These are phyloP conservation scores for Luperina testacea DNA, from an alignment of 2,888 invertebrate species.

Conservation along the genomic window DNA sequence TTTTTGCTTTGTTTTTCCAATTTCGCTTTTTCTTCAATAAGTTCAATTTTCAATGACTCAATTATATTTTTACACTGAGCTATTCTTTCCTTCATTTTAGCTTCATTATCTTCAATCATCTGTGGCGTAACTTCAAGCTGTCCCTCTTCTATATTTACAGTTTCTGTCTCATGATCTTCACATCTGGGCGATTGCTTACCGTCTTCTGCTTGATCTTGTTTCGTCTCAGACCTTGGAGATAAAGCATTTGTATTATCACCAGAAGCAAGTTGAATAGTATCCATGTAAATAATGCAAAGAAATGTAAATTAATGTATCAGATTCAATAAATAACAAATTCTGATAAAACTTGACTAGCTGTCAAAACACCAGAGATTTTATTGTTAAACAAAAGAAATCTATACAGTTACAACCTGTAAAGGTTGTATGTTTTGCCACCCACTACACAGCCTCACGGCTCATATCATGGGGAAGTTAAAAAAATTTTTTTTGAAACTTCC, in stretches of 20 bases:
- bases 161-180: constrained; percentile 44
- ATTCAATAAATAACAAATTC: constrained; percentile 33
- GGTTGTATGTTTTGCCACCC: constrained; percentile 5
- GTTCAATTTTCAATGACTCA: constrained; percentile 82
- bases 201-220: constrained; percentile 41
- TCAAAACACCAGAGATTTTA: constrained; percentile 37
- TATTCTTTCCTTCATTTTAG: constrained; percentile 82
- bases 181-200: constrained; percentile 35
- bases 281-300: constrained; percentile 67
- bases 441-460: neutral
- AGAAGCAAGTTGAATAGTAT: constrained; percentile 71
- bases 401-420: constrained; percentile 2
- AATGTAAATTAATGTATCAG: constrained; percentile 17
- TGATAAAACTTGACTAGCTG: constrained; percentile 20
- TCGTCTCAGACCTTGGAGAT: constrained; percentile 61
- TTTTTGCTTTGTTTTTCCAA: constrained; percentile 74
- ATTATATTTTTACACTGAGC: constrained; percentile 83
- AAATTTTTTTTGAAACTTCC: neutral
- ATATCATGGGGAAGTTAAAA: neutral
- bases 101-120: constrained; percentile 78
- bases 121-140: constrained; percentile 70
- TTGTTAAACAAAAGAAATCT: constrained; percentile 47
- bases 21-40: constrained; percentile 83
- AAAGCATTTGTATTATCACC: constrained; percentile 73
- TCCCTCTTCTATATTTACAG: constrained; percentile 35